These are phyloP conservation scores for Coptodon rendalli DNA, from an alignment of 2,113 vertebrate genomes.

Conservation along the genomic window DNA sequence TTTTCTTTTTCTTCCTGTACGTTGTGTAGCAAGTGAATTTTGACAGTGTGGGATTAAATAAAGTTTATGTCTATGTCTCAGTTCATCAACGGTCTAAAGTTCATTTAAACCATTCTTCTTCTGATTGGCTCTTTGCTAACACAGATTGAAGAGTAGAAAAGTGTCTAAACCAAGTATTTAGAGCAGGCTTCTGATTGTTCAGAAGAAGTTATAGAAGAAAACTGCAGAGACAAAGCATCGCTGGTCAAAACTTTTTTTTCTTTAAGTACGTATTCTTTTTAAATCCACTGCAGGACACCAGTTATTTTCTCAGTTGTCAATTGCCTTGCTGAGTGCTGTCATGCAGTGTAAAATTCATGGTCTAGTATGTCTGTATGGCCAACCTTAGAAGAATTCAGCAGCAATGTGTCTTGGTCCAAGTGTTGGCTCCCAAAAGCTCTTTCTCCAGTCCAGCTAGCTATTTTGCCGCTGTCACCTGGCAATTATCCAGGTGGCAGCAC, in stretches of 20 bases:
- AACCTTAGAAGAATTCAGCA: background rate
- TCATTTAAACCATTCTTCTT: background rate
- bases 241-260: background rate
- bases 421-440: background rate
- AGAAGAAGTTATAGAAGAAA: background rate
- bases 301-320: background rate
- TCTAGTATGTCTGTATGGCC: background rate
- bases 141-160: background rate
- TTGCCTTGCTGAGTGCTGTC: background rate
- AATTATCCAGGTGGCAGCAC: constrained; percentile 1
- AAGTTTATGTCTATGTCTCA: background rate
- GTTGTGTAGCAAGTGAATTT: background rate
- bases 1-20: background rate
- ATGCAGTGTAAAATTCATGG: background rate
- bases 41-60: background rate
- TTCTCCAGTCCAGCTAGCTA: constrained; percentile 10
- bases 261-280: background rate
- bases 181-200: background rate
- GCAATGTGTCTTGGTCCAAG: background rate
- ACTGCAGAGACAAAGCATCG: background rate
- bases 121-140: background rate
- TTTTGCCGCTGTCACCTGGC: background rate
- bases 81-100: background rate
- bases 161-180: background rate
- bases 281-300: background rate